These are phyloP conservation scores for Helogale parvula DNA, from an alignment of 2,113 vertebrate species.

Conservation along the genomic window DNA sequence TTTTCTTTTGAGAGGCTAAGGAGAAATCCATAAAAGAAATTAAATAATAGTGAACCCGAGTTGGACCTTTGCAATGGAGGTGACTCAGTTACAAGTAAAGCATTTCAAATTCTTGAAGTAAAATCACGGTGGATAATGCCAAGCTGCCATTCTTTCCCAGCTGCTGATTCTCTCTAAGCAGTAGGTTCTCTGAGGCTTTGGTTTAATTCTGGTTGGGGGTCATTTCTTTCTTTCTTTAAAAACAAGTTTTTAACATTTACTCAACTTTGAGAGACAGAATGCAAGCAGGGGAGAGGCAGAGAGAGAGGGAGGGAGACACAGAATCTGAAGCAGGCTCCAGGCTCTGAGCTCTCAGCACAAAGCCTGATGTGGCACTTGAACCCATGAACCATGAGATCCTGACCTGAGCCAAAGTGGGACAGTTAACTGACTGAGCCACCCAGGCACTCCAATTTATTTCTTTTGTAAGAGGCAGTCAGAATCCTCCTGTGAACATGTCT, in stretches of 20 bases:
- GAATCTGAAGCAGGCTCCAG: too few relatives aligned
- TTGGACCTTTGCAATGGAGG: not conserved
- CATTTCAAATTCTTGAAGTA: not conserved
- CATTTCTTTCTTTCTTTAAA: not conserved
- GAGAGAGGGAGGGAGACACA: too few relatives aligned
- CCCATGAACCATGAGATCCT: too few relatives aligned
- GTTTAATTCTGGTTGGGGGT: not conserved
- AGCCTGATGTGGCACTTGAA: too few relatives aligned
- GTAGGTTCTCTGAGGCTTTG: not conserved
- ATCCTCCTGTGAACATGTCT: not conserved
- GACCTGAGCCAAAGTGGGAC: too few relatives aligned
- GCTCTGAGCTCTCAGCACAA: too few relatives aligned
- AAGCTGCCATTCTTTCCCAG: not conserved
- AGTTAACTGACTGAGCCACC: too few relatives aligned
- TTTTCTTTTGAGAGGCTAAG: not conserved
- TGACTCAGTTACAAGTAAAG: not conserved
- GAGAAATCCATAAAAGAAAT: not conserved
- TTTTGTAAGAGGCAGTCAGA: not conserved
- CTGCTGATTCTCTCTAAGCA: not conserved
- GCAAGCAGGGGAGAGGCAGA: too few relatives aligned
- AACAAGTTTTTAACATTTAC: too few relatives aligned
- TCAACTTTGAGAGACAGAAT: too few relatives aligned
- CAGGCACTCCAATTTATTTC: not conserved
- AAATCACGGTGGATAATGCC: not conserved
- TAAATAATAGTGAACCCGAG: not conserved